phyloP scores from a whole-genome alignment of 2,797 vertebrate genomes.

The Jordanella pulchra region DNA sequence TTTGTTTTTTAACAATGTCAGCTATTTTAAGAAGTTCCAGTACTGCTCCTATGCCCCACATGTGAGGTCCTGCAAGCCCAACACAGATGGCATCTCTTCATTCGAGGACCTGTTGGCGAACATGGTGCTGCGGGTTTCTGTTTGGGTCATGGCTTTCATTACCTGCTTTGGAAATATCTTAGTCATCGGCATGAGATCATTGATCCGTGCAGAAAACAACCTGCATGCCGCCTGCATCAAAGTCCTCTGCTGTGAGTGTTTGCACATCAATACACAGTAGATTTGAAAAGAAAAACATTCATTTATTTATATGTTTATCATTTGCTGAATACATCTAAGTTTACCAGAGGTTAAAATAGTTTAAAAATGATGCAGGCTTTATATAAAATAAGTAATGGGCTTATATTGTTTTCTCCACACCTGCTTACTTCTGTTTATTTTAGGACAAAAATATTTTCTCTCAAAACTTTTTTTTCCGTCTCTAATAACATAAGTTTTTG shows the following conservation, averaged over 20 bases:
- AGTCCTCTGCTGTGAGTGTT: slow-evolving; percentile 86
- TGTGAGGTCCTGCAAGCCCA: slow-evolving; percentile 85
- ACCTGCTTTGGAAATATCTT: slow-evolving; percentile 89
- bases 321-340: background rate
- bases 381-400: no score
- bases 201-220: slow-evolving; percentile 86
- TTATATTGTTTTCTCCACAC: no score
- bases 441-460: no score
- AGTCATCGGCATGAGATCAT: slow-evolving; percentile 87
- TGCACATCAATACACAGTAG: background rate
- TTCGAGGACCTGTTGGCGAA: slow-evolving; percentile 88
- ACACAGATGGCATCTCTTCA: slow-evolving; percentile 87
- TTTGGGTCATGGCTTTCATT: slow-evolving; percentile 89
- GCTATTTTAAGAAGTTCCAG: slow-evolving; percentile 87
- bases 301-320: background rate
- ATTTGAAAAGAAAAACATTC: background rate
- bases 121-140: slow-evolving; percentile 83
- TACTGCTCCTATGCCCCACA: slow-evolving; percentile 87
- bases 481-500: no score
- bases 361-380: no score
- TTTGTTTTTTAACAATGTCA: slow-evolving; percentile 37
- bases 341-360: background rate
- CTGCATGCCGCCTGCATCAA: slow-evolving; percentile 86
- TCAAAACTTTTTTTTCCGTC: no score
- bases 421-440: no score